phyloP scores from a whole-genome alignment of 2,888 invertebrate genomes.

The Eupithecia centaureata region DNA sequence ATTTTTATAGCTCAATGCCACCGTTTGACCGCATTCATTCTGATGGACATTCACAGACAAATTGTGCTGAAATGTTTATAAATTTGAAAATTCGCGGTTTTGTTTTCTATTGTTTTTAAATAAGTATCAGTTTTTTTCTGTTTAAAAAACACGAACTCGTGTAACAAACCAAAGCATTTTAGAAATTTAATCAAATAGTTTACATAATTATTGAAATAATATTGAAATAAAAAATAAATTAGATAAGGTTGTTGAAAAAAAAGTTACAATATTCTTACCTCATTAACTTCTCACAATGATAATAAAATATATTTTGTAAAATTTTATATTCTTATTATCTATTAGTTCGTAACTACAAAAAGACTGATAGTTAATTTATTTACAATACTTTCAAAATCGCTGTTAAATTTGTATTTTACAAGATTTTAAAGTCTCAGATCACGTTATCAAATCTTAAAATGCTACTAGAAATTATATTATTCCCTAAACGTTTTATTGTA shows the following conservation, averaged over 20 bases:
- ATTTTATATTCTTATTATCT: background rate
- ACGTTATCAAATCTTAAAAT: slow-evolving; percentile 8
- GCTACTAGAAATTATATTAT: slow-evolving; percentile 12
- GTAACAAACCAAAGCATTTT: background rate
- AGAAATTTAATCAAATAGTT: background rate
- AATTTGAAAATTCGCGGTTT: slow-evolving; percentile 30
- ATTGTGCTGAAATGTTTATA: slow-evolving; percentile 21
- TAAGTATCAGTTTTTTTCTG: slow-evolving; percentile 1
- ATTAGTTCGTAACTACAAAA: slow-evolving; percentile 27
- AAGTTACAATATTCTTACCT: background rate
- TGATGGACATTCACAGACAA: slow-evolving; percentile 28
- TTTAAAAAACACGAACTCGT: background rate
- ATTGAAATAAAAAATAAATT: no score
- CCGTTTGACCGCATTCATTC: slow-evolving; percentile 55
- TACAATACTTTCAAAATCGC: slow-evolving; percentile 45
- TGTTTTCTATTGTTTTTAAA: slow-evolving; percentile 33
- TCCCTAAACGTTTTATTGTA: slow-evolving; percentile 3
- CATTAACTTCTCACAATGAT: no score
- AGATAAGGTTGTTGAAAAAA: no score
- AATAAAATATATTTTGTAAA: no score
- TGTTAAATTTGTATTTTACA: slow-evolving; percentile 28
- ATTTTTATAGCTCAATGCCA: slow-evolving; percentile 48
- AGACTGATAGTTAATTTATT: slow-evolving; percentile 33
- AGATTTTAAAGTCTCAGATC: slow-evolving; percentile 27
- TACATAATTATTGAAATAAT: no score